Percentiles rank a stretch among this genome's conserved stretches.
phyloP scores from a whole-genome alignment of 37 sponge, comb jelly and placozoan species.

The Diacarnus erythraeanus region DNA sequence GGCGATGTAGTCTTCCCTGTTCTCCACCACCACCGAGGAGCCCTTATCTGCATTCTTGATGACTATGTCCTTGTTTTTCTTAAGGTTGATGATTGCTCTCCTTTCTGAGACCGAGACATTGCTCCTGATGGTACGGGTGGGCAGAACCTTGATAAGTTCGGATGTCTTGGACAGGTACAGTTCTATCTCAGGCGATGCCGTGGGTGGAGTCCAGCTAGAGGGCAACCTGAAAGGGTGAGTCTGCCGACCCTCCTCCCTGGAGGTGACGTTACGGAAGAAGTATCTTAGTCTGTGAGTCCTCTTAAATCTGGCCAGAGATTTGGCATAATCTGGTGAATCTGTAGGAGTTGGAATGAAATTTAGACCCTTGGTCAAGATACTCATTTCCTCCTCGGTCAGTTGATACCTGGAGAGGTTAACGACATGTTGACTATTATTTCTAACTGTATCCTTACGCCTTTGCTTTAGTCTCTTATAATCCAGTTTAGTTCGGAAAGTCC shows the following conservation, averaged over 20 bases:
- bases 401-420: too few species aligned
- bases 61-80: not conserved
- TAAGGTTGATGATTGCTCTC: not conserved
- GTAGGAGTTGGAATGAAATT: not conserved
- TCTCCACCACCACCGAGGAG: not conserved
- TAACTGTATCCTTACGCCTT: too few species aligned
- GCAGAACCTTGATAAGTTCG: not conserved
- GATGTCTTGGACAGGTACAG: not conserved
- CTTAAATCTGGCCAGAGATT: not conserved
- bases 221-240: too few species aligned
- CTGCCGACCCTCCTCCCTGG: too few species aligned
- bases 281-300: not conserved
- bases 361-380: not conserved
- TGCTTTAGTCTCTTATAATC: too few species aligned
- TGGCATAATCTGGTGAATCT: not conserved
- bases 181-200: not conserved
- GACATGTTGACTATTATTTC: too few species aligned
- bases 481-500: too few species aligned
- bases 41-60: not conserved
- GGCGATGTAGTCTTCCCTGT: not conserved
- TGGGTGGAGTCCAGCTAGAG: not conserved
- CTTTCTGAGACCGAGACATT: not conserved
- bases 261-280: too few species aligned
- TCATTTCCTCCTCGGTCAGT: not conserved
- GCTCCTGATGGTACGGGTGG: not conserved